Evolutionary conservation across 2,888 invertebrate species (phyloP), one percentile per base, ranked within the genome.

Genomic region (Pseudococcus viburni): DNA sequence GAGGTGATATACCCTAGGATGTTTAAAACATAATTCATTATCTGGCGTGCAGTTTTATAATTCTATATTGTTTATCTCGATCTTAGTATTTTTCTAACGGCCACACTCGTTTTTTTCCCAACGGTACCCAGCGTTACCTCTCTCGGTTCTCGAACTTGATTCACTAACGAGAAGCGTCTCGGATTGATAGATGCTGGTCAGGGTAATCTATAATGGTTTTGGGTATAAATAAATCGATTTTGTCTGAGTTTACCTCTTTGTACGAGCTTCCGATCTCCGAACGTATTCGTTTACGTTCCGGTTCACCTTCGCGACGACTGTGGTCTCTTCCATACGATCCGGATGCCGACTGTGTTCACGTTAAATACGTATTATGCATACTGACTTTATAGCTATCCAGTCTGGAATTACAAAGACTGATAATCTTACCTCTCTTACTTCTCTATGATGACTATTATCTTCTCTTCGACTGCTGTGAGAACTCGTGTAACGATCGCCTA

Each of bases 311-410:
- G 9, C 77, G 73, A 48, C 86, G 86, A 42, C 46, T 68, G 22
- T 86, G 86, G 8, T 77, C 86, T 68, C 86, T 68, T 68, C 86
- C 86, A 46, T 46, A 86, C n/a, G 77, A 86, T 46, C 86, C 86
- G 19, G 86, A 86, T 42, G 80, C 80, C 1, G 86, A 86, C 86
- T 86, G 42, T 17, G 26, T 42, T 42, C 48, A 46, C 59, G 59
- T 59, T 59, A 84, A 84, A 51, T 84, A 17, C 26, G 33, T 11
- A 55, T 84, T 84, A 55, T 9, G 55, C 17, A 84, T n/a, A 84
- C 26, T 33, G n/a, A 7, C 59, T 59, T 19, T 19, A 59, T 6
- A 19, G 19, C 5, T 59, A 59, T 59, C 8, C 5, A 51, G 51
- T 0, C 59, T 59, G 59, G 9, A 59, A 59, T 59, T 8, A 59